Percentiles rank a stretch among this genome's conserved stretches.
phyloP scores from a whole-genome alignment of 2,888 invertebrate genomes.

The Orthonychiurus folsomi region DNA sequence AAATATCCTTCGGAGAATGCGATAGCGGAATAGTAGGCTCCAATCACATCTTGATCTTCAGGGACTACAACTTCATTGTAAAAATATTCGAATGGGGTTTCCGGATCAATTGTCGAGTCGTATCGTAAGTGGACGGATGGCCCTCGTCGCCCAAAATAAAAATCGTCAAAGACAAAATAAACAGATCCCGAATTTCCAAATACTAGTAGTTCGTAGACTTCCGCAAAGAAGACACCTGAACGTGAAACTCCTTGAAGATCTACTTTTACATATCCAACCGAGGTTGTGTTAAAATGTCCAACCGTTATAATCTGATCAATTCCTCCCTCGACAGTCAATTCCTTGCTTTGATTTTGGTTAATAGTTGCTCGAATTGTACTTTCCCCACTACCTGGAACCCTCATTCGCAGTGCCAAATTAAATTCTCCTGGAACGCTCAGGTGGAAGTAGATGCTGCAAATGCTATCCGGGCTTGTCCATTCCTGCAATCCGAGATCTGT shows the following conservation, averaged over 20 bases:
- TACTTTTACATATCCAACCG: slow-evolving; percentile 24
- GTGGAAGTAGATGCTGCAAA: slow-evolving; percentile 25
- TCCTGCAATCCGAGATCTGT: slow-evolving; percentile 23
- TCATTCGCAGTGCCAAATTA: slow-evolving; percentile 19
- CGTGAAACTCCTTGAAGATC: slow-evolving; percentile 24
- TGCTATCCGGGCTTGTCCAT: slow-evolving; percentile 18
- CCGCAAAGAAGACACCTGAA: slow-evolving; percentile 18
- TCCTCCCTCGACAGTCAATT: slow-evolving; percentile 18
- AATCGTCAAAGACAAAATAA: slow-evolving; percentile 18
- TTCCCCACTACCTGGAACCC: slow-evolving; percentile 19
- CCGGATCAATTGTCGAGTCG: not conserved
- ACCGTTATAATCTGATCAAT: slow-evolving; percentile 23
- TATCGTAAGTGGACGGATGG: slow-evolving; percentile 35
- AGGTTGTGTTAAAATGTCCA: slow-evolving; percentile 19
- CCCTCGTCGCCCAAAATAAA: slow-evolving; percentile 33
- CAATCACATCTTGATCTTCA: slow-evolving; percentile 24
- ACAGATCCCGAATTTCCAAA: slow-evolving; percentile 11
- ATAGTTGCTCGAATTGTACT: slow-evolving; percentile 3
- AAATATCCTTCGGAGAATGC: slow-evolving; percentile 36
- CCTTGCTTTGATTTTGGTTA: not conserved
- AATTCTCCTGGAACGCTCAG: slow-evolving; percentile 17
- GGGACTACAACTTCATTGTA: slow-evolving; percentile 35
- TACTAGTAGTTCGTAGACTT: slow-evolving; percentile 15
- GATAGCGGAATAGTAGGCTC: slow-evolving; percentile 31
- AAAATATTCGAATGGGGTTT: slow-evolving; percentile 25